phyloP scores from a whole-genome alignment of 2,888 invertebrate genomes.

The Malthinus flaveolus region DNA sequence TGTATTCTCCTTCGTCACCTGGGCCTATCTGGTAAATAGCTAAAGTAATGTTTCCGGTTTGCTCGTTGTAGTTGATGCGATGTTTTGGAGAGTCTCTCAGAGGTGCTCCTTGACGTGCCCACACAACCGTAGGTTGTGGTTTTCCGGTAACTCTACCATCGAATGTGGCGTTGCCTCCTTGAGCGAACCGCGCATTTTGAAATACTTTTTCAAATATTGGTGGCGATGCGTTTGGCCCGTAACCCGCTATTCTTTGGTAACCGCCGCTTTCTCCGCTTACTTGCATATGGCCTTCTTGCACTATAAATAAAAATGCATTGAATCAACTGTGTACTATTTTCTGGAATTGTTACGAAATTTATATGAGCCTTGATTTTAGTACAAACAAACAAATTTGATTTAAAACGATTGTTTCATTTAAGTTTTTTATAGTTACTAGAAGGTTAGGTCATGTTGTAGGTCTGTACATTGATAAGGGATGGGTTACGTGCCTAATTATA shows the following conservation, averaged over 20 bases:
- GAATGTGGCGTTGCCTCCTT: slow-evolving; percentile 91
- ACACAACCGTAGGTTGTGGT: slow-evolving; percentile 88
- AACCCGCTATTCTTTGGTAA: slow-evolving; percentile 54
- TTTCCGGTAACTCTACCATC: slow-evolving; percentile 90
- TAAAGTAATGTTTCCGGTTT: slow-evolving; percentile 67
- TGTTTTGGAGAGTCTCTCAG: slow-evolving; percentile 84
- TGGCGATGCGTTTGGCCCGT: slow-evolving; percentile 79
- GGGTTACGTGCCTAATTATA: no score
- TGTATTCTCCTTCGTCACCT: slow-evolving; percentile 96
- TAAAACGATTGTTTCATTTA: no score
- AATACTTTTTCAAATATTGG: slow-evolving; percentile 96
- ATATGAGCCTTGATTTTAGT: background rate
- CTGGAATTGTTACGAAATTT: no score
- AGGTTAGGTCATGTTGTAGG: no score
- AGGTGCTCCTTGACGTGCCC: slow-evolving; percentile 86
- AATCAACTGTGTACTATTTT: no score
- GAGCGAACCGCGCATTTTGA: slow-evolving; percentile 91
- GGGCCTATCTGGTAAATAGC: slow-evolving; percentile 93
- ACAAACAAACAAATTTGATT: background rate
- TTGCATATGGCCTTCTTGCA: slow-evolving; percentile 56
- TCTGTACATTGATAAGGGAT: no score
- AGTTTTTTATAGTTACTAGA: no score
- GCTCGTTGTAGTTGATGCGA: slow-evolving; percentile 87
- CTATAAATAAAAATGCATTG: slow-evolving; percentile 36
- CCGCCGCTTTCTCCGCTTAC: slow-evolving; percentile 61